A percentile compares a stretch with the other conserved stretches of the same genome.
Conservation (phyloP, 2,888 invertebrate species). For the Masnerella sp. region DNA sequence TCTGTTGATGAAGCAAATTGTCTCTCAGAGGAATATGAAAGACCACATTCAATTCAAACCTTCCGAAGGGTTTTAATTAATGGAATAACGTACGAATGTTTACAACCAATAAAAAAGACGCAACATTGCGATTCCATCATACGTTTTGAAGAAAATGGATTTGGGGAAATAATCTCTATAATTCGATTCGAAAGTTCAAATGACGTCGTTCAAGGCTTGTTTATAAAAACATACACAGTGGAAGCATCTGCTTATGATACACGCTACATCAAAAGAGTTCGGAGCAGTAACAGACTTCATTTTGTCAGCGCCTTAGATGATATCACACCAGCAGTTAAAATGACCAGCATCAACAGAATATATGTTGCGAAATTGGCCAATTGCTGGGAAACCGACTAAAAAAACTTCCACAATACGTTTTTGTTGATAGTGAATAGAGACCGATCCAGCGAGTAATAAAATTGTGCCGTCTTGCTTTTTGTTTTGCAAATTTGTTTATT, state of each 20-base stretch:
- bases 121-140: constrained; percentile 10
- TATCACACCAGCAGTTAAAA: constrained; percentile 15
- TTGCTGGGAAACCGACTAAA: constrained; percentile 13
- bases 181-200: neutral
- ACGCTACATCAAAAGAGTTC: neutral
- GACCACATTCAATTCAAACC: neutral
- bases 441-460: too few species aligned
- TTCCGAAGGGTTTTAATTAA: constrained; percentile 1
- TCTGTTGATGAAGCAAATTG: neutral
- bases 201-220: neutral
- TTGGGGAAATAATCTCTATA: constrained; percentile 17
- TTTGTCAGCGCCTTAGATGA: neutral
- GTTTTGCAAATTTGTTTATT: too few species aligned
- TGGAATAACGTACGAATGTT: constrained; percentile 6
- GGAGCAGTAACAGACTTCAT: neutral
- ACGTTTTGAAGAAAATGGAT: neutral
- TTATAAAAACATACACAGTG: neutral
- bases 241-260: constrained; percentile 3
- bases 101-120: neutral
- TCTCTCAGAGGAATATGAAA: constrained; percentile 5
- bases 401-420: too few species aligned
- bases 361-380: constrained; percentile 5
- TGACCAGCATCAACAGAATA: constrained; percentile 1
- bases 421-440: too few species aligned
- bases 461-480: too few species aligned